phyloP scores from a whole-genome alignment of 2,888 invertebrate species.

The Timema podura region DNA sequence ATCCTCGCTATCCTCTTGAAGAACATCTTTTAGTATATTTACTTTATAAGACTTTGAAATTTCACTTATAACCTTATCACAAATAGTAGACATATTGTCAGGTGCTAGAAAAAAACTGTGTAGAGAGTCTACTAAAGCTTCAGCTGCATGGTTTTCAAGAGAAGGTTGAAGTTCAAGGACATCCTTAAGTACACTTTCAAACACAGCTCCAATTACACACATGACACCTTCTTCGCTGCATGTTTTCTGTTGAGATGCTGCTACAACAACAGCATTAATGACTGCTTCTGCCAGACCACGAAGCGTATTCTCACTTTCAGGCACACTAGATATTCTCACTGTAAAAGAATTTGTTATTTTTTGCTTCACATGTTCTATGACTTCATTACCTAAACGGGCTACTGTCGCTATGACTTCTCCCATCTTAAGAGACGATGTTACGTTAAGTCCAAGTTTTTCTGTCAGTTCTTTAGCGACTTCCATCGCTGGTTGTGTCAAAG shows the following conservation, averaged over 20 bases:
- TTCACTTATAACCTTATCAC: constrained; percentile 10
- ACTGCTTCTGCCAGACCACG: constrained; percentile 23
- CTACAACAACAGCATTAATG: constrained; percentile 22
- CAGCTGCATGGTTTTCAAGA: constrained; percentile 18
- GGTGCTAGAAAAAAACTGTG: constrained; percentile 24
- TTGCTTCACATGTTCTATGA: constrained; percentile 31
- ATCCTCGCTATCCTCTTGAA: constrained; percentile 47
- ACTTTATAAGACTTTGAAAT: constrained; percentile 49
- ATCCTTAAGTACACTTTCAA: constrained; percentile 32
- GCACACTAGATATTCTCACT: not conserved
- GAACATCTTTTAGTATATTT: constrained; percentile 51
- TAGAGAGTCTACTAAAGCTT: constrained; percentile 25
- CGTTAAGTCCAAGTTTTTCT: constrained; percentile 43
- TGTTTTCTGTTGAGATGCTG: constrained; percentile 27
- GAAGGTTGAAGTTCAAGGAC: constrained; percentile 24
- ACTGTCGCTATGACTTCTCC: constrained; percentile 46
- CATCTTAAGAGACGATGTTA: constrained; percentile 45
- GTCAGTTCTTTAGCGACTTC: constrained; percentile 21
- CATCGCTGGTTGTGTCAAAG: constrained; percentile 16
- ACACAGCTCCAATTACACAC: constrained; percentile 41
- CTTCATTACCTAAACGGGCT: constrained; percentile 42
- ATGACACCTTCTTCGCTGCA: constrained; percentile 35
- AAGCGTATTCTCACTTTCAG: constrained; percentile 10
- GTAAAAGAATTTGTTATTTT: not conserved
- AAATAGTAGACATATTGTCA: constrained; percentile 19